Evolutionary conservation across 2,888 invertebrate genomes (phyloP), one percentile per base, ranked within the genome.

Genomic region (Volucella bombylans): DNA sequence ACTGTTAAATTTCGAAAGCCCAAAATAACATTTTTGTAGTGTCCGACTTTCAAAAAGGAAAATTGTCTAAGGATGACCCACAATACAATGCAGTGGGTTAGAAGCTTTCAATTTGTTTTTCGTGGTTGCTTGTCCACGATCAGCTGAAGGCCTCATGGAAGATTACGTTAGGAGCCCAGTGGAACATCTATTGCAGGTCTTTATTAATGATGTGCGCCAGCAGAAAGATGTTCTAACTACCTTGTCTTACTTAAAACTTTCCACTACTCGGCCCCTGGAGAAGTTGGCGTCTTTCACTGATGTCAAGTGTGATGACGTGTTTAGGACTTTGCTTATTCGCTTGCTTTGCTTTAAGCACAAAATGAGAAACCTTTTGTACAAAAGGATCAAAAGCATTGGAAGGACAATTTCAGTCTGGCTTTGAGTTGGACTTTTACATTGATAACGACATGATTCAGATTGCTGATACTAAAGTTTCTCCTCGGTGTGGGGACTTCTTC

Each of bases 361-460:
- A 93, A 99, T 99, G 99, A 98, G 98, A 93, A 99, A 99, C 90
- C 95, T 98, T 98, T 8, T 99, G 98, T 98, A 96, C 95, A 8
- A 97, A 97, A 90, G 97, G 97, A 0, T 94, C 96, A 31, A 97
- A 97, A 81, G 97, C 97, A 3, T 93, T 98, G 67, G 98, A 98
- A 88, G 99, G 99, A 59, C 97, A 97, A 91, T 99, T 99, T 92
- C 98, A 99, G 92, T 98, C 98, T 55, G 98, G 98, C 6, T 99
- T 99, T 6, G 99, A 91, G 96, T 94, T 99, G 92, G 99, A 99
- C 91, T 99, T 99, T 92, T 99, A 98, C 92, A 99, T 99, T 89
- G 99, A 99, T 92, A 97, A 97, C 91, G 97, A 98, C 89, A 99
- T 99, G 99, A 98, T 99, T 89, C 98, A 99, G 92, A 99, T 99